phyloP scores from a whole-genome alignment of 2,888 invertebrate species.

The Zelleria hepariella region DNA sequence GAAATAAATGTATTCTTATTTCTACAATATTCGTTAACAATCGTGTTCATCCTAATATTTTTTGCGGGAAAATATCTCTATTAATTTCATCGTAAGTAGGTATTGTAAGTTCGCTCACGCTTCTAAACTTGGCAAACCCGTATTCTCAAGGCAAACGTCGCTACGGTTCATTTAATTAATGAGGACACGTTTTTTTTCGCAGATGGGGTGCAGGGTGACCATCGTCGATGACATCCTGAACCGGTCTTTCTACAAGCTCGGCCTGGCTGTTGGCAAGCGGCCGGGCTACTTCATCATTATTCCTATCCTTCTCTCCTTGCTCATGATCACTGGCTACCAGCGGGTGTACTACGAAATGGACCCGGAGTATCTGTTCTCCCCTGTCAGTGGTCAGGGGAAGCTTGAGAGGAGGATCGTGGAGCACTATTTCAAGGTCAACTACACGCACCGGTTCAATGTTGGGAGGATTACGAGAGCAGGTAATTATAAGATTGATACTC shows the following conservation, averaged over 20 bases:
- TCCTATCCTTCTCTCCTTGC: conserved; percentile 83
- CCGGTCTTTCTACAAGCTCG: conserved; percentile 85
- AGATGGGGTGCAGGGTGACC: conserved; percentile 82
- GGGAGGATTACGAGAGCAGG: conserved; percentile 91
- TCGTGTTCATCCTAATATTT: background rate
- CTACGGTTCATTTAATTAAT: too few relatives aligned
- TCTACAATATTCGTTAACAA: background rate
- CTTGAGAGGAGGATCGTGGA: conserved; percentile 86
- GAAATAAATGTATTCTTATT: background rate
- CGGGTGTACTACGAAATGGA: conserved; percentile 90
- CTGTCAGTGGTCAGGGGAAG: conserved; percentile 88
- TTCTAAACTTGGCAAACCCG: background rate
- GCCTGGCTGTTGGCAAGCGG: conserved; percentile 82
- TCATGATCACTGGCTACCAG: conserved; percentile 91
- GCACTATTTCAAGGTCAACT: conserved; percentile 88
- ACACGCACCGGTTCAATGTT: conserved; percentile 87
- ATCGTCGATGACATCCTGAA: conserved; percentile 86
- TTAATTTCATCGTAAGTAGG: too few relatives aligned
- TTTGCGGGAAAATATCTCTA: background rate
- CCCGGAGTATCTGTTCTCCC: conserved; percentile 93
- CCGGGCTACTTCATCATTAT: conserved; percentile 92
- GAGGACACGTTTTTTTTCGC: conserved; percentile 24
- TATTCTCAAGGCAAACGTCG: background rate
- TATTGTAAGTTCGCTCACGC: background rate
- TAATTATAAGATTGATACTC: conserved; percentile 33